phyloP scores from a whole-genome alignment of 2,113 vertebrate genomes.

The Lutjanus erythropterus region DNA sequence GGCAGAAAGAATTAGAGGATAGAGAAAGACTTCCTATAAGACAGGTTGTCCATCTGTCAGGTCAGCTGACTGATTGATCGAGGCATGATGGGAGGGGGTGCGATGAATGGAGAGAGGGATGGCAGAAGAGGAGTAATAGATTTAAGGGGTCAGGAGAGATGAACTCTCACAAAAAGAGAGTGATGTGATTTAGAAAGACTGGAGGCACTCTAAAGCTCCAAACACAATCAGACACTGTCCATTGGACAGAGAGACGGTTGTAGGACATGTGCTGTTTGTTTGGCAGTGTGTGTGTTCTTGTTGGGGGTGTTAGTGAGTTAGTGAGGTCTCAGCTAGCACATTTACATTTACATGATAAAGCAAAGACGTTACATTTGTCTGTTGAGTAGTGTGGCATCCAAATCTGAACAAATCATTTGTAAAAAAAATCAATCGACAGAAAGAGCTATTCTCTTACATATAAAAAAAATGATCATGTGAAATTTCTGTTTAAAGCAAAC shows the following conservation, averaged over 20 bases:
- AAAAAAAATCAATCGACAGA: neutral
- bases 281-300: constrained; percentile 12
- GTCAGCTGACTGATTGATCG: constrained; percentile 63
- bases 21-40: constrained; percentile 32
- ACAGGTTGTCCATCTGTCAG: constrained; percentile 71
- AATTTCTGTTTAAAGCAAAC: too few species aligned
- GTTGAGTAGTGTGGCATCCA: neutral
- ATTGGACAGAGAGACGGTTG: constrained; percentile 36
- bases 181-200: constrained; percentile 74
- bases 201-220: constrained; percentile 47
- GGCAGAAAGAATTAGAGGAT: constrained; percentile 9
- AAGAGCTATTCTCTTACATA: neutral
- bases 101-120: constrained; percentile 62
- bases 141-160: constrained; percentile 76
- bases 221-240: constrained; percentile 58
- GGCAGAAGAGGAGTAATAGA: constrained; percentile 56
- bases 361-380: neutral
- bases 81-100: constrained; percentile 49
- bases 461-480: neutral
- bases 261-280: constrained; percentile 15
- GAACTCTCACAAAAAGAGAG: constrained; percentile 67
- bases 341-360: too few species aligned
- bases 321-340: too few species aligned
- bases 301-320: constrained; percentile 2
- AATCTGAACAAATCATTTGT: neutral